A percentile compares a stretch with the other conserved stretches of the same genome.
phyloP scores from a whole-genome alignment of 2,113 vertebrate species.

The Noturus placidus region DNA sequence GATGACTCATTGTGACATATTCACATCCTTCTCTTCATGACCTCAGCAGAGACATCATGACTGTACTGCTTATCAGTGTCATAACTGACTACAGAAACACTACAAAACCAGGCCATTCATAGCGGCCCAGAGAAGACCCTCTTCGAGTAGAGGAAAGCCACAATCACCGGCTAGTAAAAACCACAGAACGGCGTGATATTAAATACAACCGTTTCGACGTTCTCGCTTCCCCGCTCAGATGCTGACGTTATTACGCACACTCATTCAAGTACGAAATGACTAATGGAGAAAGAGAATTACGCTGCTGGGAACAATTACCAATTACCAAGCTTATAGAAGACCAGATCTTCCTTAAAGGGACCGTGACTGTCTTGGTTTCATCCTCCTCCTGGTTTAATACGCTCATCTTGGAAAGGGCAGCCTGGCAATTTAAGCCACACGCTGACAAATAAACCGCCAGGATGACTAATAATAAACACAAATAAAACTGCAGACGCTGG shows the following conservation, averaged over 20 bases:
- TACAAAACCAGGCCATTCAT: not conserved
- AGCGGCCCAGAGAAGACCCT: not conserved
- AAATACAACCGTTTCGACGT: not conserved
- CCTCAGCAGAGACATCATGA: slow-evolving; percentile 40
- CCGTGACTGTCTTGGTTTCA: not conserved
- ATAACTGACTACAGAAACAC: slow-evolving; percentile 32
- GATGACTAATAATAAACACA: slow-evolving; percentile 41
- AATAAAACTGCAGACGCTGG: slow-evolving; percentile 13
- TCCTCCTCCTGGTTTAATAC: not conserved
- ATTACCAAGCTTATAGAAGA: slow-evolving; percentile 9
- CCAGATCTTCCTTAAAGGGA: not conserved
- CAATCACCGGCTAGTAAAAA: too few species aligned
- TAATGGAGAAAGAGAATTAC: not conserved
- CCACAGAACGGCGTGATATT: not conserved
- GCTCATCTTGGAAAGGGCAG: not conserved
- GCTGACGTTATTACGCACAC: not conserved
- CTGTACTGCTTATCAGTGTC: slow-evolving; percentile 26
- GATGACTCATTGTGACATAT: slow-evolving; percentile 53
- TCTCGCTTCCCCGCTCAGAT: not conserved
- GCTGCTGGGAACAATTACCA: not conserved
- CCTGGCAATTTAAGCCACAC: too few species aligned
- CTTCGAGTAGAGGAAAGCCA: not conserved
- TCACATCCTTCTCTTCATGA: slow-evolving; percentile 48
- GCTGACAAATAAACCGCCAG: slow-evolving; percentile 16
- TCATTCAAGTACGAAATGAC: not conserved